Percentiles rank a stretch among this genome's conserved stretches.
phyloP scores from a whole-genome alignment of 2,113 vertebrate genomes.

The Strix uralensis region DNA sequence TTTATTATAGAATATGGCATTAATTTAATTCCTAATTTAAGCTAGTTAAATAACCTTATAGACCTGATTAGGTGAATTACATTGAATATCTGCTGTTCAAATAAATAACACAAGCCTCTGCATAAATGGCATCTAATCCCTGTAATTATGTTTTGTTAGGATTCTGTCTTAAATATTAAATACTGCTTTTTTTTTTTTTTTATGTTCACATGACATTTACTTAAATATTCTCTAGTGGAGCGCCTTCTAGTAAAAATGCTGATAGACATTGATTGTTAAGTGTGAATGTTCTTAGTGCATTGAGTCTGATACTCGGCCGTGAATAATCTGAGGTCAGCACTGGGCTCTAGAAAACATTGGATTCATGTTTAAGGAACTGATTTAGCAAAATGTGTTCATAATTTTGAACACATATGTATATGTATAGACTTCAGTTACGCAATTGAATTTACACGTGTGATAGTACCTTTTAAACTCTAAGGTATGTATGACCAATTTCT shows the following conservation, averaged over 20 bases:
- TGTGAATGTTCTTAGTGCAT: neutral
- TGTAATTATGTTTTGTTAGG: neutral
- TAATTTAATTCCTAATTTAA: constrained; percentile 51
- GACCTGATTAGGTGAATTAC: constrained; percentile 22
- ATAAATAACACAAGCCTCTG: neutral
- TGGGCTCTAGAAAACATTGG: neutral
- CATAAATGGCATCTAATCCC: neutral
- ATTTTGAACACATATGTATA: neutral
- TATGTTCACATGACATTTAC: neutral
- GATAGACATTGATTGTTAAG: neutral
- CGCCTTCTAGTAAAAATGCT: neutral
- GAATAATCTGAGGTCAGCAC: neutral
- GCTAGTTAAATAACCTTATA: constrained; percentile 26
- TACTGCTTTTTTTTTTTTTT: neutral
- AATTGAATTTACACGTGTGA: neutral
- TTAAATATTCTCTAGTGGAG: neutral
- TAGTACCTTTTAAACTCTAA: neutral
- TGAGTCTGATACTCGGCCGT: neutral
- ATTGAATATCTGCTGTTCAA: neutral
- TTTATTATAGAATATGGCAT: constrained; percentile 9
- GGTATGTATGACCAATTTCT: neutral
- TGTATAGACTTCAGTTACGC: fast-evolving
- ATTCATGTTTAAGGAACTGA: neutral
- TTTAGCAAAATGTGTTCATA: neutral
- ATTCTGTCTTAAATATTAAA: neutral